Conservation (phyloP, 2,888 invertebrate species). For the Leptopilina drosophilae region DNA sequence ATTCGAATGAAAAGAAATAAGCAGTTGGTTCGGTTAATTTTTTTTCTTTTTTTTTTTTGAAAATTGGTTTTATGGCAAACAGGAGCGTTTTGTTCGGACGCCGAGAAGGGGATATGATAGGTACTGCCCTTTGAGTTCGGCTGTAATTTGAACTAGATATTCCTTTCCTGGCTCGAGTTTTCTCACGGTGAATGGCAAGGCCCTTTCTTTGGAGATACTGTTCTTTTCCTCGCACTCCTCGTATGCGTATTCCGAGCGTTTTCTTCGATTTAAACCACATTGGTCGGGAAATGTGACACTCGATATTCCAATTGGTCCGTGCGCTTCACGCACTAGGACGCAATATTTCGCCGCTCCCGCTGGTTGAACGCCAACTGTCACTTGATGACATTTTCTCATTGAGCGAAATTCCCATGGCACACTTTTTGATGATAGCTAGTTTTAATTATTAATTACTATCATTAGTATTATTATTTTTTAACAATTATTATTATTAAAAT, state of each 20-base stretch:
- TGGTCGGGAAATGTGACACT: constrained; percentile 68
- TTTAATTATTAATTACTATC: no score
- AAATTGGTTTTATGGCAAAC: constrained; percentile 53
- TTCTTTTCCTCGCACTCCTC: constrained; percentile 69
- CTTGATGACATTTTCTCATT: constrained; percentile 66
- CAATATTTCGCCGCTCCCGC: constrained; percentile 71
- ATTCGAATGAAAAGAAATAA: no score
- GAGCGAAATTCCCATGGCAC: constrained; percentile 67
- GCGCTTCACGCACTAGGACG: constrained; percentile 67
- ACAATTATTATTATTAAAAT: no score
- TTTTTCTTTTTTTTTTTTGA: no score
- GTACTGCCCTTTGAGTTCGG: constrained; percentile 67
- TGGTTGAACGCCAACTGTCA: constrained; percentile 70
- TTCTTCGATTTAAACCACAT: constrained; percentile 68
- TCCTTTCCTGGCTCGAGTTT: constrained; percentile 68
- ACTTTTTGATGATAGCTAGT: constrained; percentile 65
- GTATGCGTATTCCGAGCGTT: constrained; percentile 67
- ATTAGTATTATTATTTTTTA: no score
- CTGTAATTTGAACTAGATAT: constrained; percentile 70
- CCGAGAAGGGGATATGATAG: constrained; percentile 69
- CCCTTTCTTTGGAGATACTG: constrained; percentile 63
- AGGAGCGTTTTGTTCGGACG: constrained; percentile 68
- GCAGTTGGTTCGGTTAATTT: no score
- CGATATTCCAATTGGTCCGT: constrained; percentile 58
- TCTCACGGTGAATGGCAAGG: constrained; percentile 67